Evolutionary conservation across 1,140 invertebrate genomes (phyloP), one percentile per base, ranked within the genome.

Genomic region (Bilobella aurantiaca): DNA sequence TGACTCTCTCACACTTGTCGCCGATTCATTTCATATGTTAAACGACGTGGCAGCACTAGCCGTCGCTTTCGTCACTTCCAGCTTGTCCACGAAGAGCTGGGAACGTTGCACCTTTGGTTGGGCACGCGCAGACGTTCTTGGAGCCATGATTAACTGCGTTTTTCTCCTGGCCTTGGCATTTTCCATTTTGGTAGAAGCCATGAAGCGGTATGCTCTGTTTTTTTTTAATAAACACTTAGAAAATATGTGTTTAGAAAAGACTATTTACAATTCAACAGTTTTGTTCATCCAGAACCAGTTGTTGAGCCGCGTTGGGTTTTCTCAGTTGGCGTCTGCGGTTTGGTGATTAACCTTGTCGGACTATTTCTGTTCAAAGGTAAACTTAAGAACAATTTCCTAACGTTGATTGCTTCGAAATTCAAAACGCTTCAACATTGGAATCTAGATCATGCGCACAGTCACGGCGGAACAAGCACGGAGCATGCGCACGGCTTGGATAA

Each of bases 1-100:
- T 69, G 93, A 93, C 78, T 94, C 91, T 0, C 91, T 93, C 88
- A 86, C 91, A 3, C 79, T 95, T 23, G 89, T 94, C 46, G 90
- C 91, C 2, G 91, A 94, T 75, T 90, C 89, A 78, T 94, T 94
- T 83, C 91, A 94, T 74, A 94, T 93, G 90, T 77, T 95, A 62
- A 93, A 89, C 71, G 91, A 93, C 80, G 89, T 93, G 3, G 88
- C 89, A n/a, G 90, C 91, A 1, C 81, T 94, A 69, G 82, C 91
- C n/a, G 87, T 95, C 73, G 89, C 91, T 53, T 92, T 93, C 78
- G 80, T 94, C 67, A 91, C 90, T 63, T 87, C 93, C 42, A 91
- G 91, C 90, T 93, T 93, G 89, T 91, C 90, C 64, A 89, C 90
- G 73, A 91, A 91, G 78, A 91, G 92, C 82, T 93, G 91, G 88